phyloP scores from a whole-genome alignment of 1,140 invertebrate genomes.

The Drosophila cardini region DNA sequence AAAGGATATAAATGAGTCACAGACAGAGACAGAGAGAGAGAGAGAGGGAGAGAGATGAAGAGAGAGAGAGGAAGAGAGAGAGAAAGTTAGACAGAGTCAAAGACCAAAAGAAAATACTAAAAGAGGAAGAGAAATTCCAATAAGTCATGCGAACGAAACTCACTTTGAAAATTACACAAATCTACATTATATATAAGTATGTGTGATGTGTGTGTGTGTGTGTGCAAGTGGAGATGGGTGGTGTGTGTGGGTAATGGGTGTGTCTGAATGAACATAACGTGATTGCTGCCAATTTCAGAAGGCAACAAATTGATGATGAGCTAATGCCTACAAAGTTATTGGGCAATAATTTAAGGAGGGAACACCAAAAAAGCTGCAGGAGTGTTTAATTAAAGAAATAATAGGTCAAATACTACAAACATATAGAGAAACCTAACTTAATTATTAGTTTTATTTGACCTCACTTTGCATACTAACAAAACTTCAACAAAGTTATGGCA shows the following conservation, averaged over 20 bases:
- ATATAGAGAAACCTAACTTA: neutral
- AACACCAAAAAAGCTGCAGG: neutral
- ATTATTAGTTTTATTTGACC: neutral
- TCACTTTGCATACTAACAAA: neutral
- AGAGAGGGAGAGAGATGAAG: neutral
- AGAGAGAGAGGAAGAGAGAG: too few relatives aligned
- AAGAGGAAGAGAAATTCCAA: slow-evolving; percentile 18
- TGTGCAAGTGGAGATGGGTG: slow-evolving; percentile 17
- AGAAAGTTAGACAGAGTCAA: slow-evolving; percentile 4
- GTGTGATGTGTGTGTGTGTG: slow-evolving; percentile 29
- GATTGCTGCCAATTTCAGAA: slow-evolving; percentile 69
- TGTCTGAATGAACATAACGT: slow-evolving; percentile 66
- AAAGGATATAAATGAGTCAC: slow-evolving; percentile 72
- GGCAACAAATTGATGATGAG: slow-evolving; percentile 71
- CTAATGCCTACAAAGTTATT: slow-evolving; percentile 59
- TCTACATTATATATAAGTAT: slow-evolving; percentile 28
- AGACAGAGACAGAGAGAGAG: slow-evolving; percentile 8
- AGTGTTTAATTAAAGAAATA: slow-evolving; percentile 11
- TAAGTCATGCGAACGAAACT: slow-evolving; percentile 60
- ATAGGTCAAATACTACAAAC: too few relatives aligned
- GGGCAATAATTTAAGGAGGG: neutral
- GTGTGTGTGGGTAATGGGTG: slow-evolving; percentile 43
- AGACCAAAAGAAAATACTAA: slow-evolving; percentile 35
- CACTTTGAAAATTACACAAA: slow-evolving; percentile 70
- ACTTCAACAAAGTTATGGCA: neutral